Percentiles rank a stretch among this genome's conserved stretches.
Conservation (phyloP, 2,797 vertebrate species). For the Gymnodraco acuticeps region DNA sequence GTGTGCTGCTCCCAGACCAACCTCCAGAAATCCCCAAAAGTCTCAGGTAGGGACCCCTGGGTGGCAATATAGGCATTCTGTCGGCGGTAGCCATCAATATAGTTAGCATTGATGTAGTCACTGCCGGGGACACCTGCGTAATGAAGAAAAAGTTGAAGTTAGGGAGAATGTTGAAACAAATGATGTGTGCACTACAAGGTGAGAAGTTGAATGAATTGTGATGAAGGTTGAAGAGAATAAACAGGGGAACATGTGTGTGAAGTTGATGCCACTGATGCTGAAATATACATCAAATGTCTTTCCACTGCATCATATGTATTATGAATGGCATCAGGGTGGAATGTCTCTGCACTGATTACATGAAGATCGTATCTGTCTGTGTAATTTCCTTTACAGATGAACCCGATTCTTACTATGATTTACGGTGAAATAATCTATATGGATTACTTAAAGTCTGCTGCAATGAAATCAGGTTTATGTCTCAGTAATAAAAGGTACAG, state of each 20-base stretch:
- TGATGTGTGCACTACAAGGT: background rate
- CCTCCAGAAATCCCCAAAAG: slow-evolving; percentile 98
- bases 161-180: background rate
- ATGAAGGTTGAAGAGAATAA: background rate
- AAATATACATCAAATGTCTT: slow-evolving; percentile 12
- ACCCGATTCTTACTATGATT: slow-evolving; percentile 43
- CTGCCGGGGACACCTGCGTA: slow-evolving; percentile 93
- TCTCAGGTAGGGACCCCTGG: slow-evolving; percentile 96
- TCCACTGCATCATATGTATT: background rate
- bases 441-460: slow-evolving; percentile 65
- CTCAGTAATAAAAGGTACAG: slow-evolving; percentile 65
- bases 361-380: slow-evolving; percentile 3
- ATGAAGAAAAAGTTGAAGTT: slow-evolving; percentile 23
- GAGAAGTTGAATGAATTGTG: slow-evolving; percentile 20
- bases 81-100: slow-evolving; percentile 97
- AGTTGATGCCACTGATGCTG: slow-evolving; percentile 6
- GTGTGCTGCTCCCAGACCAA: slow-evolving; percentile 99
- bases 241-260: slow-evolving; percentile 7
- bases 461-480: slow-evolving; percentile 62
- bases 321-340: slow-evolving; percentile 10
- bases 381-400: slow-evolving; percentile 47
- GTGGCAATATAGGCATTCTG: slow-evolving; percentile 99
- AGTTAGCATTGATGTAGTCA: slow-evolving; percentile 98
- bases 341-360: slow-evolving; percentile 12
- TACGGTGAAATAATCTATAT: slow-evolving; percentile 41